These are phyloP conservation scores for Myotis daubentonii DNA, from an alignment of 2,797 vertebrate species.

Conservation along the genomic window DNA sequence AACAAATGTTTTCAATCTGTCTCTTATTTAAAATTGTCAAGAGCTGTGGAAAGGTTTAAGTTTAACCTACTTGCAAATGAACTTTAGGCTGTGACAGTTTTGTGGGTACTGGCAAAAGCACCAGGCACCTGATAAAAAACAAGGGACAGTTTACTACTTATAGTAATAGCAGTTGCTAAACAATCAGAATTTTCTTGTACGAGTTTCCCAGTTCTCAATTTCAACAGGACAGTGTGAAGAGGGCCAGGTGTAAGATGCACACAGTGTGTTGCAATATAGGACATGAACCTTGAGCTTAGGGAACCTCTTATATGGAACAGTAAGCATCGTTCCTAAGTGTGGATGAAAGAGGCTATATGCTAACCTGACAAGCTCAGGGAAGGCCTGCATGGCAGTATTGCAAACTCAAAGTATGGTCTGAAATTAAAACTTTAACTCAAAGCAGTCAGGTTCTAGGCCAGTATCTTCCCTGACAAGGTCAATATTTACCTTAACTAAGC, in stretches of 20 bases:
- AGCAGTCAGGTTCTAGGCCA: too few relatives aligned
- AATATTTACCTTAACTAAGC: too few relatives aligned
- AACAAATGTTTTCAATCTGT: background rate
- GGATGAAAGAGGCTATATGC: too few relatives aligned
- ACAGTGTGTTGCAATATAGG: background rate
- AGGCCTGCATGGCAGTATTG: too few relatives aligned
- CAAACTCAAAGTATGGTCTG: too few relatives aligned
- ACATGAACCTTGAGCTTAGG: background rate
- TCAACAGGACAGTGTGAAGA: background rate
- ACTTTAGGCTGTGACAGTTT: background rate
- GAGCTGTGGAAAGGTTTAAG: background rate
- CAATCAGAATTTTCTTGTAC: background rate
- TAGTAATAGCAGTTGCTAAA: background rate
- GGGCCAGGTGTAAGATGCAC: background rate
- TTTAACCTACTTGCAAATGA: background rate
- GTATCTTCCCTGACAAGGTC: too few relatives aligned
- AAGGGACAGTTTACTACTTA: background rate
- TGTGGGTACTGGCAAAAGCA: background rate
- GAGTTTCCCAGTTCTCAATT: background rate
- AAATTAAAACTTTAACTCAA: too few relatives aligned
- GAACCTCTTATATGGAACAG: background rate
- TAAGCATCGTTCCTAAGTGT: background rate
- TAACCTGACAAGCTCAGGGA: too few relatives aligned
- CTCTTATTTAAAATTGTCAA: slow-evolving; percentile 21
- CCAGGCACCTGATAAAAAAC: background rate